Base-by-base conservation (phyloP, 2,797 vertebrate genomes). In the Sebastes cheni region DNA sequence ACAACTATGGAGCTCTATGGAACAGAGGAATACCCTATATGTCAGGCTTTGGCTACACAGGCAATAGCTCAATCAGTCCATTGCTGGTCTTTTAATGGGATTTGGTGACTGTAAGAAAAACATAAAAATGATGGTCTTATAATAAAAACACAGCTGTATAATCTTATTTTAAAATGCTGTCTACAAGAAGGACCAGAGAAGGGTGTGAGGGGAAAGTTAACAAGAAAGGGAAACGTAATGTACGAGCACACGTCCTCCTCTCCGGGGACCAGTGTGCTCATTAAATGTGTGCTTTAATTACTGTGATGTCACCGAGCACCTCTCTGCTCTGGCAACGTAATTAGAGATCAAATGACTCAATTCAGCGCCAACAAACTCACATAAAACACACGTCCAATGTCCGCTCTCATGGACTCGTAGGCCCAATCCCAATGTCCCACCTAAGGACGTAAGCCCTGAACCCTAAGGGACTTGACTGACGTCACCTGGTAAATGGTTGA, bases 221-320 rank as follows among this genome's bases (percentile, higher is more conserved):
- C 70, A 75, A 55, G 46, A 66, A 22, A 69, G 2, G 16, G 29
- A 60, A 23, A 36, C 42, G 4, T 10, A 20, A 81, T n/a, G 46
- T 39, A 18, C 50, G 54, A 54, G 58, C 79, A 79, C 72, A 69
- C 60, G 7, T 58, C 30, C 58, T 80, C 27, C 23, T 78, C 85
- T 74, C 88, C 32, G 6, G 69, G 65, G 85, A 67, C 70, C 67
- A 8, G 29, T 58, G 81, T 60, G 65, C 88, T 85, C 77, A 91
- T 91, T 94, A 91, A 85, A 83, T 25, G 25, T 36, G 60, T 27
- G 77, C 64, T 88, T 88, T 86, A 94, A 95, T 94, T 95, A 94
- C 85, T 83, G 75, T 78, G 76, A 89, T 82, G 91, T 89, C 87
- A 91, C 71, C 1, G 16, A 81, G 77, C 54, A 74, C 56, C 66